Evolutionary conservation across 2,797 vertebrate genomes (phyloP).

Genomic region (Lithobates sylvaticus): DNA sequence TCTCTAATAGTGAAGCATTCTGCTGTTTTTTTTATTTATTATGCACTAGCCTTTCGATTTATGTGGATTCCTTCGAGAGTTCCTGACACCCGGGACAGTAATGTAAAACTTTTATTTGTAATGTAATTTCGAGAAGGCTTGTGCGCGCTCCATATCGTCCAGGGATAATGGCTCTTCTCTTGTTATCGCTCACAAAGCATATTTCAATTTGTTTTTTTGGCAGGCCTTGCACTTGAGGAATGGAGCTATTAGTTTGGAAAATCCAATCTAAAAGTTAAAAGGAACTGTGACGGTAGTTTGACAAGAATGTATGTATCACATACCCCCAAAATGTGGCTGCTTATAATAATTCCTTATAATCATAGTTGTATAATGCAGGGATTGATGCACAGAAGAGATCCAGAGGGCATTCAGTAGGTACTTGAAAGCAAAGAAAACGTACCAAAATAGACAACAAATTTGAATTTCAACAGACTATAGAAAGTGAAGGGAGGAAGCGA

Average conservation of each 20-base stretch:
- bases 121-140: slow-evolving; percentile 59
- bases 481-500: neutral
- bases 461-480: neutral
- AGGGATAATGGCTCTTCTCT: slow-evolving; percentile 61
- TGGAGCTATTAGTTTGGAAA: slow-evolving; percentile 64
- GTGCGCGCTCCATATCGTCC: slow-evolving; percentile 56
- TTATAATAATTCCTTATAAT: slow-evolving; percentile 56
- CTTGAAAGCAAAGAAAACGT: neutral
- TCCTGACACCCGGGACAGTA: slow-evolving; percentile 58
- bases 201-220: slow-evolving; percentile 64
- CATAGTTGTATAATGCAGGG: slow-evolving; percentile 20
- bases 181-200: slow-evolving; percentile 62
- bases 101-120: slow-evolving; percentile 63
- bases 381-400: slow-evolving; percentile 11
- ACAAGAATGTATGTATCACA: slow-evolving; percentile 53
- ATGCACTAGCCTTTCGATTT: slow-evolving; percentile 53
- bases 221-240: slow-evolving; percentile 61
- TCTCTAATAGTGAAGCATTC: slow-evolving; percentile 58
- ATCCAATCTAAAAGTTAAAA: slow-evolving; percentile 63
- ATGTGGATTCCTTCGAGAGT: slow-evolving; percentile 49
- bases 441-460: neutral
- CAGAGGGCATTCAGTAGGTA: slow-evolving; percentile 7
- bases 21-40: slow-evolving; percentile 57
- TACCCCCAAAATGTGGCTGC: slow-evolving; percentile 33
- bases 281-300: slow-evolving; percentile 56